phyloP scores from a whole-genome alignment of 2,113 vertebrate genomes.

The zebrafish (Danio rerio) region DNA sequence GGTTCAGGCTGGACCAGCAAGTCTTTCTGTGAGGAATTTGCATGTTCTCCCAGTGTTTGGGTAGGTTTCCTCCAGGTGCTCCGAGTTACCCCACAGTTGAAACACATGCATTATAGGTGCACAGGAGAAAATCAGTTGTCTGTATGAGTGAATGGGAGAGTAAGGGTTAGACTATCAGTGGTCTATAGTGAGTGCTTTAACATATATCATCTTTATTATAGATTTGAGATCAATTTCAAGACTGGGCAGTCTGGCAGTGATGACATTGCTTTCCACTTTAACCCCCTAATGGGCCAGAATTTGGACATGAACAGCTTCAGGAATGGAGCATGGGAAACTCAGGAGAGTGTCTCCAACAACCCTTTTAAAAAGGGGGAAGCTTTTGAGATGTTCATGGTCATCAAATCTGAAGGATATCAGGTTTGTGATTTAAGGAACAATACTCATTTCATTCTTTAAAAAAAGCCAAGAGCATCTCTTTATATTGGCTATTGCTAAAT shows the following conservation, averaged over 20 bases:
- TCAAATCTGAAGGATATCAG: constrained; percentile 23
- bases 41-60: no score
- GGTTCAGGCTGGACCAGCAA: no score
- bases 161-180: no score
- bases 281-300: background rate
- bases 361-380: constrained; percentile 27
- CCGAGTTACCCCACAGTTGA: no score
- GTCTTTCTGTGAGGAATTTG: no score
- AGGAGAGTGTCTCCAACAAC: background rate
- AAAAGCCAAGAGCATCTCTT: background rate
- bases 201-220: background rate
- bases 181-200: background rate
- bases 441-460: background rate
- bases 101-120: no score
- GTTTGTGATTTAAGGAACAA: background rate
- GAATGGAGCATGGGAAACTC: background rate
- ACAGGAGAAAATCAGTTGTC: no score
- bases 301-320: constrained; percentile 37
- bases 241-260: background rate
- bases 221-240: constrained; percentile 27
- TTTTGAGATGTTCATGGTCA: background rate
- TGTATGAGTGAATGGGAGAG: no score
- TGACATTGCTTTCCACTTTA: constrained; percentile 31
- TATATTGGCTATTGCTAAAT: background rate
- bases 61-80: no score